Percentiles rank a stretch among this genome's conserved stretches.
Conservation (phyloP, 2,888 invertebrate species). For the Leptothorax acervorum region DNA sequence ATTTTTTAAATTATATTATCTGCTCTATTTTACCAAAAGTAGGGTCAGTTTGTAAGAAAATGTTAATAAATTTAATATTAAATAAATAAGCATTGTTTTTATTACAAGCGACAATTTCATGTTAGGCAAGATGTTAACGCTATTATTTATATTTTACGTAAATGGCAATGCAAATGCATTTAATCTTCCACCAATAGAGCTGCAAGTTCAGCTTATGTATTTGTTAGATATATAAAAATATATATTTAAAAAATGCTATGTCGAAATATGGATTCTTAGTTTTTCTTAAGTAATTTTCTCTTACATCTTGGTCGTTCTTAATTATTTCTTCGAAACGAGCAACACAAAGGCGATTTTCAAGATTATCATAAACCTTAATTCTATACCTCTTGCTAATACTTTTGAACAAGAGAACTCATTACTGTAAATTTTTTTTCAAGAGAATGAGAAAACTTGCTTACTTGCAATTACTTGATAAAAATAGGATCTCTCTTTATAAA, state of each 20-base stretch:
- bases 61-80: not conserved
- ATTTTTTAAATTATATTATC: not conserved
- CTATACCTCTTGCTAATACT: slow-evolving; percentile 4
- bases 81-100: not conserved
- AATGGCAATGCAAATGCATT: not conserved
- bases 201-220: not conserved
- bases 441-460: slow-evolving; percentile 39
- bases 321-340: slow-evolving; percentile 3
- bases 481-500: slow-evolving; percentile 32
- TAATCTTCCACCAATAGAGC: not conserved
- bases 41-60: not conserved
- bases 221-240: slow-evolving; percentile 4
- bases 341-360: slow-evolving; percentile 3
- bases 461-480: slow-evolving; percentile 39
- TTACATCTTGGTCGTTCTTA: not conserved
- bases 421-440: slow-evolving; percentile 11
- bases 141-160: not conserved
- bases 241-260: not conserved
- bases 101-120: not conserved
- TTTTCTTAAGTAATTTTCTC: not conserved
- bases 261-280: not conserved
- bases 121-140: not conserved
- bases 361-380: slow-evolving; percentile 29
- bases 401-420: slow-evolving; percentile 38
- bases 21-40: not conserved